phyloP scores from a whole-genome alignment of 1,140 invertebrate genomes.

The Panagrolaimus sp. region DNA sequence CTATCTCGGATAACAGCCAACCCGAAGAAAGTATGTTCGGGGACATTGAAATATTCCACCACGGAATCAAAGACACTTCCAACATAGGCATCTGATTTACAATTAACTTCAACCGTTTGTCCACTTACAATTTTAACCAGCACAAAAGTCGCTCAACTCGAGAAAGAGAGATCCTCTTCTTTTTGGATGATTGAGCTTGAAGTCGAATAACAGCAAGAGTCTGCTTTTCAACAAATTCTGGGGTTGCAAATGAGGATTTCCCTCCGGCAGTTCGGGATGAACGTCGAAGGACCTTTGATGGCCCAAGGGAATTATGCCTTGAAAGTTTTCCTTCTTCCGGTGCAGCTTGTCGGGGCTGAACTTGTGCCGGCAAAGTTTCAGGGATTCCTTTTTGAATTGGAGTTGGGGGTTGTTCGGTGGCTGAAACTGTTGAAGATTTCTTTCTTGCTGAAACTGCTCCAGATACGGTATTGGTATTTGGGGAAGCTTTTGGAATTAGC shows the following conservation, averaged over 20 bases:
- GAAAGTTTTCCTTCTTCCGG: background rate
- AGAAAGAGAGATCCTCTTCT: constrained; percentile 46
- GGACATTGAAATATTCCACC: constrained; percentile 53
- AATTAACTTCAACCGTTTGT: constrained; percentile 61
- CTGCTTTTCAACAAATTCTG: constrained; percentile 51
- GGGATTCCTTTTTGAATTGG: too few species aligned
- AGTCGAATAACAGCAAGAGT: constrained; percentile 48
- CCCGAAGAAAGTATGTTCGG: constrained; percentile 62
- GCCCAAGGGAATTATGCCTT: background rate
- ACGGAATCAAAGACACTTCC: constrained; percentile 53
- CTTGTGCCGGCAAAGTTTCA: too few species aligned
- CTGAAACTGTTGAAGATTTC: background rate
- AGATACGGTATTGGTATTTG: background rate
- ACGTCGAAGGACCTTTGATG: background rate
- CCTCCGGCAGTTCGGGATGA: background rate
- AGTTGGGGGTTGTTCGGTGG: background rate
- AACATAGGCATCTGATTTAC: constrained; percentile 60
- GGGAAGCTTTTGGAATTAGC: background rate
- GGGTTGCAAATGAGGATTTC: constrained; percentile 40
- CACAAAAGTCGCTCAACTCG: constrained; percentile 52
- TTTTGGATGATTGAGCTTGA: constrained; percentile 47
- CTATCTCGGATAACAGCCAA: constrained; percentile 59
- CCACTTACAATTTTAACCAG: constrained; percentile 61
- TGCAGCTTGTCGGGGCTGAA: too few species aligned
- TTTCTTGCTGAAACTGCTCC: background rate